These are phyloP conservation scores for Apostichopus californicus DNA, from an alignment of 35 echinoderm and acorn worm species.

Conservation along the genomic window DNA sequence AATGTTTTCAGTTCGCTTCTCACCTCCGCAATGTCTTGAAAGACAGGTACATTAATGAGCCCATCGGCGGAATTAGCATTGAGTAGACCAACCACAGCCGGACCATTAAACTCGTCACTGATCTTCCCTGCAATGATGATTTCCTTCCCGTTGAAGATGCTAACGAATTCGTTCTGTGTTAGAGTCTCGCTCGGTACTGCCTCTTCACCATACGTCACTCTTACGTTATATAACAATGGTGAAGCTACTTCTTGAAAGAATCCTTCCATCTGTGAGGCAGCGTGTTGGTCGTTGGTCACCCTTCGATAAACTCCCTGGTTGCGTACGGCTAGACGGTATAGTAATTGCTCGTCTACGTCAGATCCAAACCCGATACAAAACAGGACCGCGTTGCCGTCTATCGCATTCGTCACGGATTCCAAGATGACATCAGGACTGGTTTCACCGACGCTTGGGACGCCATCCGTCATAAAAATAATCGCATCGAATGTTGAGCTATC, in stretches of 20 bases:
- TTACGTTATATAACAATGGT: conserved; percentile 19
- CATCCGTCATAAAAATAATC: conserved; percentile 57
- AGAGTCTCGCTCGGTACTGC: not conserved
- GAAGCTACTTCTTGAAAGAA: conserved; percentile 47
- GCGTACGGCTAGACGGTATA: not conserved
- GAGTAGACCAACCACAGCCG: not conserved
- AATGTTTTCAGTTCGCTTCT: not conserved
- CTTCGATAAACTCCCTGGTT: conserved; percentile 16
- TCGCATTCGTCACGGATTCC: not conserved
- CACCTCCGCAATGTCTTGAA: conserved; percentile 31
- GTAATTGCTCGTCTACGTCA: conserved; percentile 34
- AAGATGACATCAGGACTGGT: conserved; percentile 10
- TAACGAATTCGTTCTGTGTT: conserved; percentile 36
- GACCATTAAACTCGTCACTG: not conserved
- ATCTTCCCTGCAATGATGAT: conserved; percentile 43
- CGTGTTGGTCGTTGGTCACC: not conserved
- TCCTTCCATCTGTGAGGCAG: conserved; percentile 34
- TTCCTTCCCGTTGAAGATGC: conserved; percentile 36
- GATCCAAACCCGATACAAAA: conserved; percentile 47
- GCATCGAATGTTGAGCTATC: not conserved
- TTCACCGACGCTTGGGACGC: conserved; percentile 24
- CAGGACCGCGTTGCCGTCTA: conserved; percentile 25
- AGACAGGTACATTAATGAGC: not conserved
- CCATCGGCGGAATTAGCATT: not conserved
- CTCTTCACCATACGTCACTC: not conserved